A percentile compares a stretch with the other conserved stretches of the same genome.
Conservation (phyloP, 1,140 invertebrate genomes). For the Amyelois transitella region DNA sequence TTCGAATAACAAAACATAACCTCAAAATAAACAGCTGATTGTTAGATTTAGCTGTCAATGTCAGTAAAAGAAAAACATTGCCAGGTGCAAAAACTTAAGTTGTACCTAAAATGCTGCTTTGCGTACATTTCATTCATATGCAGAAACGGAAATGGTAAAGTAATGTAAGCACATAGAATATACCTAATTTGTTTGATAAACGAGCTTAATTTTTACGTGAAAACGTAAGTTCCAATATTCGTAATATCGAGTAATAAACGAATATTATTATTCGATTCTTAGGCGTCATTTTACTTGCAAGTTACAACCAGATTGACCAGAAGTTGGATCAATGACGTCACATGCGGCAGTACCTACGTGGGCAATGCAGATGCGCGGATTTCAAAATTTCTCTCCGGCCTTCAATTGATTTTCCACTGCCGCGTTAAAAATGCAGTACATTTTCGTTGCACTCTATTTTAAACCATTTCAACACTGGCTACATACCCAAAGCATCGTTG, state of each 20-base stretch:
- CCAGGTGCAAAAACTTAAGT: no score
- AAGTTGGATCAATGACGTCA: slow-evolving; percentile 16
- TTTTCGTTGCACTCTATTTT: slow-evolving; percentile 1
- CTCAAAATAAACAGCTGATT: not conserved
- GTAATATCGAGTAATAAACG: no score
- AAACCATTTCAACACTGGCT: not conserved
- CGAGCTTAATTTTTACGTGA: no score
- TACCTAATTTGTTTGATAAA: no score
- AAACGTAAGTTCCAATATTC: no score
- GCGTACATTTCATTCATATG: no score
- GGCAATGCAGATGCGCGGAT: slow-evolving; percentile 48
- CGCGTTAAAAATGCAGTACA: not conserved
- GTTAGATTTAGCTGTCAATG: not conserved
- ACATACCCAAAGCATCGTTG: not conserved
- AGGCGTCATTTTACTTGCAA: no score
- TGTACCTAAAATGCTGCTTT: no score
- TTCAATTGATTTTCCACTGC: slow-evolving; percentile 7
- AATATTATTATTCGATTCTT: no score
- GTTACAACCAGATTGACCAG: no score
- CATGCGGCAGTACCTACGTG: slow-evolving; percentile 20
- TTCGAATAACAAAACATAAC: not conserved
- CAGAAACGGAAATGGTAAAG: no score
- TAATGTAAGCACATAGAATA: no score
- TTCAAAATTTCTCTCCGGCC: slow-evolving; percentile 28
- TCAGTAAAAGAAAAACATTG: not conserved